A percentile compares a stretch with the other conserved stretches of the same genome.
Evolutionary conservation across 2,888 invertebrate genomes (phyloP).

Genomic region (Cheilosia grossa): DNA sequence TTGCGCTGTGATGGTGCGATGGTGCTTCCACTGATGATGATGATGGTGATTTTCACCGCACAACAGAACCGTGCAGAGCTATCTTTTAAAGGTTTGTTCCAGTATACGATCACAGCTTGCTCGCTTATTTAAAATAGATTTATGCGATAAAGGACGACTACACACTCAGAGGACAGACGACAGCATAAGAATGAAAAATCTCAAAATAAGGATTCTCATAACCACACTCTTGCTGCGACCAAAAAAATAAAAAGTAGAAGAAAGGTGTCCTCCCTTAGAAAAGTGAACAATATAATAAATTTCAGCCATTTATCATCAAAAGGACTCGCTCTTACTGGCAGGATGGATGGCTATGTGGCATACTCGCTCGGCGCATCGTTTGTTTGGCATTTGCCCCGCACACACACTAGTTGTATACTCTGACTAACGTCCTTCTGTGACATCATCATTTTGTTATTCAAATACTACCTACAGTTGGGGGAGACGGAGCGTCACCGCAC

Average conservation of each 20-base stretch:
- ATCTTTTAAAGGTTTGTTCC: conserved; percentile 53
- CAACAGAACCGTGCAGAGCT: conserved; percentile 32
- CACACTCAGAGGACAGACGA: conserved; percentile 9
- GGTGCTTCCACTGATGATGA: conserved; percentile 46
- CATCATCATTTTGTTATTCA: conserved; percentile 74
- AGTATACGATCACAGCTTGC: conserved; percentile 1
- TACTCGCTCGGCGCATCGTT: conserved; percentile 50
- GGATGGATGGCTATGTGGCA: conserved; percentile 33
- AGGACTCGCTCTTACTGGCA: conserved; percentile 50
- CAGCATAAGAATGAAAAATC: conserved; percentile 48
- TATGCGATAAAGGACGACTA: conserved; percentile 43
- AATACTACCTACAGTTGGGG: conserved; percentile 46
- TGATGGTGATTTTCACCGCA: conserved; percentile 38
- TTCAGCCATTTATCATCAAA: conserved; percentile 72
- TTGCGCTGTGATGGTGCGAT: conserved; percentile 44
- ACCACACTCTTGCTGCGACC: conserved; percentile 22
- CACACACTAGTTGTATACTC: conserved; percentile 3
- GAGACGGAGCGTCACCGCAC: not conserved
- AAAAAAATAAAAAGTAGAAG: not conserved
- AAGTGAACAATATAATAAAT: conserved; percentile 74
- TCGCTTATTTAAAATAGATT: conserved; percentile 67
- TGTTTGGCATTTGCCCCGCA: conserved; percentile 49
- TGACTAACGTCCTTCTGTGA: conserved; percentile 64
- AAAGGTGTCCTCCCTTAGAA: conserved; percentile 44
- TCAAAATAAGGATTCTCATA: conserved; percentile 58